Percentiles rank a stretch among this genome's conserved stretches.
Conservation (phyloP, 2,113 vertebrate species). For the Agelaius phoeniceus region DNA sequence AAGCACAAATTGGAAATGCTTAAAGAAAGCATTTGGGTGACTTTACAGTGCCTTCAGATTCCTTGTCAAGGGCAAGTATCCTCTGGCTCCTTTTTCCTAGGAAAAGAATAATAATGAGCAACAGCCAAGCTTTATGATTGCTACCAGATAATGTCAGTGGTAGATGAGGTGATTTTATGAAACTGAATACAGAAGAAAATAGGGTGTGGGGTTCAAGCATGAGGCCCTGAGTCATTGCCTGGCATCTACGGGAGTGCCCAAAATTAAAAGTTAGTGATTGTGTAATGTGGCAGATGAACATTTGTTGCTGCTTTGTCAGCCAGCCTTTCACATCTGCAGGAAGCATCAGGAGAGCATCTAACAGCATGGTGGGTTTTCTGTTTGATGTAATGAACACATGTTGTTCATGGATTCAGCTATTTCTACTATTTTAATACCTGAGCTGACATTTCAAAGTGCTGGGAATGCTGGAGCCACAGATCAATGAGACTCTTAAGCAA, state of each 20-base stretch:
- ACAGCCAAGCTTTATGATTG: background rate
- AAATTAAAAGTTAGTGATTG: background rate
- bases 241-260: background rate
- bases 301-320: background rate
- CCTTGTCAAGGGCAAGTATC: background rate
- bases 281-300: background rate
- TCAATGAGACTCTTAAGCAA: constrained; percentile 6
- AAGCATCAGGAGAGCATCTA: background rate
- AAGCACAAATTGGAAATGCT: background rate
- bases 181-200: background rate
- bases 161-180: background rate
- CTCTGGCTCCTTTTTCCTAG: background rate
- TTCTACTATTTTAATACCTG: background rate
- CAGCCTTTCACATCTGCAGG: background rate
- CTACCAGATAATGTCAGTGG: background rate
- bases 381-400: background rate
- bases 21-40: background rate
- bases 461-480: background rate
- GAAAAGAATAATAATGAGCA: background rate
- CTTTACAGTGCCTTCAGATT: background rate
- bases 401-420: background rate
- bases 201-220: background rate
- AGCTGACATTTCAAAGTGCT: background rate
- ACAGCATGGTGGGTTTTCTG: background rate
- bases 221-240: constrained; percentile 19